Percentiles rank a stretch among this genome's conserved stretches.
Conservation (phyloP, 2,888 invertebrate species). For the Latrodectus elegans region DNA sequence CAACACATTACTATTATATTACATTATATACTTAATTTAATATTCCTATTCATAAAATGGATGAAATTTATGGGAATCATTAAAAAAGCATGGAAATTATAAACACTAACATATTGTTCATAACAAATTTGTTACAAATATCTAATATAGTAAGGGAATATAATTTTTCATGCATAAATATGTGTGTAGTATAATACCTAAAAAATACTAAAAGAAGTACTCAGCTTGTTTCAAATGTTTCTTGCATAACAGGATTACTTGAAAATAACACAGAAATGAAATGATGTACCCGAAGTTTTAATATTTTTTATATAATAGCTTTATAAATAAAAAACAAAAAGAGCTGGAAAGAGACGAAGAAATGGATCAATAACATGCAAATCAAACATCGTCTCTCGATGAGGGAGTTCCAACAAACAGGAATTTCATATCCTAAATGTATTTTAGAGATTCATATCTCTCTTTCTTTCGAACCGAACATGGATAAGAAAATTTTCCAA, state of each 20-base stretch:
- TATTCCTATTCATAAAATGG: too few species aligned
- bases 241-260: neutral
- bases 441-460: conserved; percentile 35
- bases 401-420: neutral
- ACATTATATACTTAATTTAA: too few species aligned
- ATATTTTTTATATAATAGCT: neutral
- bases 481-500: neutral
- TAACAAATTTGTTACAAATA: too few species aligned
- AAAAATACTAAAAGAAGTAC: too few species aligned
- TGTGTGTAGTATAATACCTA: too few species aligned
- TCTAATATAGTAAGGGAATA: too few species aligned
- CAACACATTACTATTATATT: too few species aligned
- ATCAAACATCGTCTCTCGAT: conserved; percentile 25
- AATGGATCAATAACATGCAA: conserved; percentile 46
- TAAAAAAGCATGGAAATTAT: too few species aligned
- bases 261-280: neutral
- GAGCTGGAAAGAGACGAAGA: conserved; percentile 7
- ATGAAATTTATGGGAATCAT: too few species aligned
- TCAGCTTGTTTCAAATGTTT: too few species aligned
- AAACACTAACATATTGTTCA: too few species aligned
- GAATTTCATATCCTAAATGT: conserved; percentile 58
- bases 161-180: too few species aligned
- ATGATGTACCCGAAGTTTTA: neutral
- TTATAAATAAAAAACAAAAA: neutral
- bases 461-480: neutral